Conservation (phyloP, 2,797 vertebrate genomes). For the Okamejei kenojei region DNA sequence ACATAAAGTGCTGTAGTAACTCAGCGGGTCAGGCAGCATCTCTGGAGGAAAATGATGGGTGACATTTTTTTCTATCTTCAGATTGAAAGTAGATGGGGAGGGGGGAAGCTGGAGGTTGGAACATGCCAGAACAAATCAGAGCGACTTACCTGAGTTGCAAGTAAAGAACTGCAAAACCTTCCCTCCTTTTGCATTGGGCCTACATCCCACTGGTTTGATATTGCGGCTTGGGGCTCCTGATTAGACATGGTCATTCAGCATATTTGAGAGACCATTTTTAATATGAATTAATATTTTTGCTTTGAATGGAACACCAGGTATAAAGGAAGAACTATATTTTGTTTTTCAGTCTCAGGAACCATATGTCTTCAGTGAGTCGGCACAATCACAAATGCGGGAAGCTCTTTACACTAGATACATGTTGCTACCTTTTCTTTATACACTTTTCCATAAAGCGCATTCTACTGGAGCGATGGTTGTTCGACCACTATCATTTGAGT, state of each 20-base stretch:
- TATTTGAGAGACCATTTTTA: no score
- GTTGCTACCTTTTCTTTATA: slow-evolving; percentile 86
- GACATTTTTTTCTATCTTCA: no score
- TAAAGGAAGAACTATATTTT: background rate
- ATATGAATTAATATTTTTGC: background rate
- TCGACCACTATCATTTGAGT: slow-evolving; percentile 86
- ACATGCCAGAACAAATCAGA: no score
- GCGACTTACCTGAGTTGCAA: no score
- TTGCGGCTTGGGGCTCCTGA: no score
- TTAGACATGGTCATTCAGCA: no score
- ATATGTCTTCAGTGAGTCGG: slow-evolving; percentile 66
- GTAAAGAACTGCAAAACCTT: background rate
- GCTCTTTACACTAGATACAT: slow-evolving; percentile 71
- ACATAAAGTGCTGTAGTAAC: background rate
- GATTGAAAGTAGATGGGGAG: no score
- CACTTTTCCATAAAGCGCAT: slow-evolving; percentile 79
- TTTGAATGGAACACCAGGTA: background rate
- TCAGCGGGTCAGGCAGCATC: no score
- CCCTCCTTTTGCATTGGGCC: background rate
- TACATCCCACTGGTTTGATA: background rate
- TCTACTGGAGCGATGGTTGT: slow-evolving; percentile 69
- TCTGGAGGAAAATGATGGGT: no score
- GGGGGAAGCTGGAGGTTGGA: no score
- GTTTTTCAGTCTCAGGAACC: slow-evolving; percentile 79
- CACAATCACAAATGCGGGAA: slow-evolving; percentile 75